These are phyloP conservation scores for Crypturellus undulatus DNA, from an alignment of 2,113 vertebrate genomes.

Conservation along the genomic window DNA sequence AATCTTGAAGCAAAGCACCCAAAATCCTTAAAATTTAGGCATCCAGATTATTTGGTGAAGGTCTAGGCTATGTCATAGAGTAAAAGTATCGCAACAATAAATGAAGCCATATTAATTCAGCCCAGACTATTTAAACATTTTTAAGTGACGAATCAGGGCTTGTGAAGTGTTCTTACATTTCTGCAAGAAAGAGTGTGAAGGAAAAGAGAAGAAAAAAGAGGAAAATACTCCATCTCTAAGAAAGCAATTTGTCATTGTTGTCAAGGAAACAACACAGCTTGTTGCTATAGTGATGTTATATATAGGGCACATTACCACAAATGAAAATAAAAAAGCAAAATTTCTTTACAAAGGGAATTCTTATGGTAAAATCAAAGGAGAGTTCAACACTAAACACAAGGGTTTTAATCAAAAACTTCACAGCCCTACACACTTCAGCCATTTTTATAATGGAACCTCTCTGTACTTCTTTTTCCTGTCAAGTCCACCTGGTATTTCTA, in stretches of 20 bases:
- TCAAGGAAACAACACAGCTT: conserved; percentile 22
- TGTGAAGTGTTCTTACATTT: not conserved
- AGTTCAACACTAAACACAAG: not conserved
- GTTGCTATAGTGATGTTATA: not conserved
- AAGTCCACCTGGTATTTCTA: not conserved
- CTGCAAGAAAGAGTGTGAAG: fast-evolving
- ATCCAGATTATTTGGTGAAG: not conserved
- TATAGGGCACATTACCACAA: not conserved
- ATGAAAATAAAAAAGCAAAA: not conserved
- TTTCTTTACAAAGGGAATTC: not conserved
- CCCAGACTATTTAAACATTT: not conserved
- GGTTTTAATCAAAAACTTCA: not conserved
- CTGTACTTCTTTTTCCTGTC: not conserved
- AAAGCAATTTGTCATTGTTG: not conserved
- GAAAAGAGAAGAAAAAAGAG: not conserved
- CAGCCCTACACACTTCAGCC: not conserved
- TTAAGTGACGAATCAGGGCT: not conserved
- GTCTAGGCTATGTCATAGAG: not conserved
- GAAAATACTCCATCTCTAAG: not conserved
- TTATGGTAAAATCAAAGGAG: not conserved
- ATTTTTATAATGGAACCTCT: not conserved
- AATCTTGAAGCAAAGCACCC: not conserved
- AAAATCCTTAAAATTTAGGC: not conserved
- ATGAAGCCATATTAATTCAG: not conserved
- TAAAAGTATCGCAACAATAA: not conserved